Base-by-base conservation (phyloP, 1,140 invertebrate genomes). In the Calephelis nemesis region DNA sequence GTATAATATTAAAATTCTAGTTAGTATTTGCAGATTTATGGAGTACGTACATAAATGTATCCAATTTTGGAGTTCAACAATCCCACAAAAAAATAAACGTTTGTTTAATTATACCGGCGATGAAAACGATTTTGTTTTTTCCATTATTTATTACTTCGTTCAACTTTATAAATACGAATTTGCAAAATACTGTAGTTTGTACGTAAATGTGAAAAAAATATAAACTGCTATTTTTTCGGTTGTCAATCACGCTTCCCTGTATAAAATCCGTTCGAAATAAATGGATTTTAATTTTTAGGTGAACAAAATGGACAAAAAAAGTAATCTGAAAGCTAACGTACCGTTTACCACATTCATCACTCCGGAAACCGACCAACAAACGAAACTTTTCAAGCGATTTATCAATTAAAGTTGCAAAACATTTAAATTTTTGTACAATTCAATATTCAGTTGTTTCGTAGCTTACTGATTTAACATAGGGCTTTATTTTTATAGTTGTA, bases 341-440 rank as follows among this genome's bases (percentile, higher is more conserved):
- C 54, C 19, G 19, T 11, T 58, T 39, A 58, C 54, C 54, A 58
- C 19, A 58, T 58, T 39, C 54, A 58, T 58, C 19, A 58, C 54
- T 58, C 54, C 30, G 54, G 19, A 30, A 58, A 58, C 54, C 54
- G 54, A 39, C 50, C 15, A 58, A 58, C 54, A 58, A 58, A 39
- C 19, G 54, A 58, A 58, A 58, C 54, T 54, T 54, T 54, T 54
- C 15, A 54, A 30, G 52, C 52, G 52, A 54, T 54, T 19, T 54
- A 30, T 54, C 52, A 54, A 54, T 54, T 54, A 54, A 54, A 54
- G 52, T 54, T 19, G 52, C 52, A 54, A 54, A 54, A 54, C 52
- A 54, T 54, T 54, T 30, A 54, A 54, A 54, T 54, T 19, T 7
- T 19, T 54, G 52, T 54, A 54, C 15, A 13, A 54, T 54, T 54